Base-by-base conservation (phyloP, 2,797 vertebrate genomes). In the Rhynchotus rufescens region DNA sequence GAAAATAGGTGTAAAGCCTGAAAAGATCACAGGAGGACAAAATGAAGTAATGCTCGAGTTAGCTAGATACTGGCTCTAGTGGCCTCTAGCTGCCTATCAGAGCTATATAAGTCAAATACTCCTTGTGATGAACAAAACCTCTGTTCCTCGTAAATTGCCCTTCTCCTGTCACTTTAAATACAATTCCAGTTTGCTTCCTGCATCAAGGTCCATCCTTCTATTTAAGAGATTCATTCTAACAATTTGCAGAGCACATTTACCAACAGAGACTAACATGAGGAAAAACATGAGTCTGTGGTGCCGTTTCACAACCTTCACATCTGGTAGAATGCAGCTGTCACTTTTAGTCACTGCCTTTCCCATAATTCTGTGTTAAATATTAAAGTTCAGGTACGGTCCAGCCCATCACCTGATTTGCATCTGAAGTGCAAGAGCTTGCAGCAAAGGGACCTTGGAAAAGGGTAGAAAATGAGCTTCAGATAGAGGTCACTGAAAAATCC, bases 171-270 rank as follows among this genome's bases (percentile, higher is more conserved):
- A 5, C 25, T 16, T 84, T 54, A 81, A 86, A 85, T 83, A 67
- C 10, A 71, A 56, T 57, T 76, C 23, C 47, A 40, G 30, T 90
- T 90, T 78, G 38, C 25, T 79, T 81, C 56, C 93, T 95, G 15
- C 66, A 93, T 95, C 64, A 87, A 95, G 88, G 65, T 77, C 47
- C 86, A 40, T 68, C 59, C 62, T 86, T 92, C 44, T 80, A 30
- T 72, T 82, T 68, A 67, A 89, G 73, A 94, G 82, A 74, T 67
- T 74, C 91, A 67, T 54, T 86, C 40, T 68, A 77, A 76, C 88
- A 83, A 45, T n/a, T 49, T 89, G 71, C 59, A 52, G 15, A 80
- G 19, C 3, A 6, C 89, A 91, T 96, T 94, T 96, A 72, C 47
- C n/a, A 92, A 36, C 90, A 78, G 67, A 91, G 45, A 54, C 28